These are phyloP conservation scores for Mastomys coucha DNA, from an alignment of 2,113 vertebrate genomes.

Conservation along the genomic window DNA sequence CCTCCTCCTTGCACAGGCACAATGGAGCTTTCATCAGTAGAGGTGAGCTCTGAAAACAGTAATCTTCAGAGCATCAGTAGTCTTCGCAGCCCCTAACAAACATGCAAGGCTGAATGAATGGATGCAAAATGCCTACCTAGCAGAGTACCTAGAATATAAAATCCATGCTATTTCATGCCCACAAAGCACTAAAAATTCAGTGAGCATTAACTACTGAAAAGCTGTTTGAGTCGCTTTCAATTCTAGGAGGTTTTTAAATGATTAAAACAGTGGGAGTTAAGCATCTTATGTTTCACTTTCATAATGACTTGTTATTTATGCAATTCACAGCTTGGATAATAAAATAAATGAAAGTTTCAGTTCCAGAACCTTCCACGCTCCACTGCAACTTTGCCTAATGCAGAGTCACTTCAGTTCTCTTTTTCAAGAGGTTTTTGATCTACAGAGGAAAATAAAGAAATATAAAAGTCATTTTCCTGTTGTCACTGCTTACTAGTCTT, in stretches of 20 bases:
- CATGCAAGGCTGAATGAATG: not conserved
- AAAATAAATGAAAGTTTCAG: conserved; percentile 67
- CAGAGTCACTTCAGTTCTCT: conserved; percentile 59
- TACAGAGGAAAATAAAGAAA: conserved; percentile 13
- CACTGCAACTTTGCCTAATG: not conserved
- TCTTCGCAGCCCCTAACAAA: not conserved
- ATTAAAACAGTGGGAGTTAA: conserved; percentile 72
- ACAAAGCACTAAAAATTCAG: conserved; percentile 53
- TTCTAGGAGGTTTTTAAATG: conserved; percentile 70
- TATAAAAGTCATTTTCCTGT: conserved; percentile 33
- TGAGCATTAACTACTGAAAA: conserved; percentile 50
- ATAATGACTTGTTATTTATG: conserved; percentile 77
- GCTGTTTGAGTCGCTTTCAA: conserved; percentile 57
- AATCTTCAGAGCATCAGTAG: not conserved
- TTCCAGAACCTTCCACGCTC: conserved; percentile 55
- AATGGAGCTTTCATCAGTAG: not conserved
- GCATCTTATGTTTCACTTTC: conserved; percentile 71
- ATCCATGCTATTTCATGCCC: conserved; percentile 20
- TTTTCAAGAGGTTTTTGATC: conserved; percentile 53
- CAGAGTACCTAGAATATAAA: not conserved
- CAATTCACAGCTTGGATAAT: conserved; percentile 70
- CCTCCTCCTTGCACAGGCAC: not conserved
- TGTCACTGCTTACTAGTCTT: conserved; percentile 16
- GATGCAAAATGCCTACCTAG: not conserved
- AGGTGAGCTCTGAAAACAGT: conserved; percentile 26